phyloP scores from a whole-genome alignment of 2,888 invertebrate species.

The Coelogynopora nodosa region DNA sequence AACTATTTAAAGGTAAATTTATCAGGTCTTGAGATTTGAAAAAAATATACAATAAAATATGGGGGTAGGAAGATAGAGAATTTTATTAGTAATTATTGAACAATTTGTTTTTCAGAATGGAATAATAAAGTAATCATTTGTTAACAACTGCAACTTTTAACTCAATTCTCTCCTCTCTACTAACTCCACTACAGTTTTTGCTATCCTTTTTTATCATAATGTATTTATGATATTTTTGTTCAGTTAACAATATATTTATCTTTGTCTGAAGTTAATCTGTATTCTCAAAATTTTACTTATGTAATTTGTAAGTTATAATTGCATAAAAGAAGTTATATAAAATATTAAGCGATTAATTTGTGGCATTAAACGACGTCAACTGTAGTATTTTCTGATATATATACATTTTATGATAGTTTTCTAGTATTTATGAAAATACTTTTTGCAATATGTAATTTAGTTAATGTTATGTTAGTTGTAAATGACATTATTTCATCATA shows the following conservation, averaged over 20 bases:
- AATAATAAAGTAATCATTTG: background rate
- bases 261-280: slow-evolving; percentile 6
- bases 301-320: background rate
- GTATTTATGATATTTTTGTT: slow-evolving; percentile 7
- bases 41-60: slow-evolving; percentile 16
- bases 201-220: slow-evolving; percentile 23
- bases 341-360: background rate
- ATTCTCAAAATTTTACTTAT: slow-evolving; percentile 10
- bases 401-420: background rate
- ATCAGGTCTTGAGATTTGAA: slow-evolving; percentile 9
- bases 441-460: background rate
- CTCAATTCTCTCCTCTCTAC: background rate
- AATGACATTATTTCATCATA: background rate
- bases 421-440: background rate
- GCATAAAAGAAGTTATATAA: slow-evolving; percentile 19
- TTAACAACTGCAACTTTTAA: background rate
- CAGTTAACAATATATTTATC: slow-evolving; percentile 24
- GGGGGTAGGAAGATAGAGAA: slow-evolving; percentile 12
- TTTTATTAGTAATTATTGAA: background rate
- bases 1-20: background rate
- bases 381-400: background rate
- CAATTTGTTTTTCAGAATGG: background rate
- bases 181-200: slow-evolving; percentile 25
- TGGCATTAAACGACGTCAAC: background rate
- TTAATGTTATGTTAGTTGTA: background rate